Percentiles rank a stretch among this genome's conserved stretches.
Evolutionary conservation across 2,113 vertebrate genomes (phyloP).

Genomic region (Stegostoma tigrinum): DNA sequence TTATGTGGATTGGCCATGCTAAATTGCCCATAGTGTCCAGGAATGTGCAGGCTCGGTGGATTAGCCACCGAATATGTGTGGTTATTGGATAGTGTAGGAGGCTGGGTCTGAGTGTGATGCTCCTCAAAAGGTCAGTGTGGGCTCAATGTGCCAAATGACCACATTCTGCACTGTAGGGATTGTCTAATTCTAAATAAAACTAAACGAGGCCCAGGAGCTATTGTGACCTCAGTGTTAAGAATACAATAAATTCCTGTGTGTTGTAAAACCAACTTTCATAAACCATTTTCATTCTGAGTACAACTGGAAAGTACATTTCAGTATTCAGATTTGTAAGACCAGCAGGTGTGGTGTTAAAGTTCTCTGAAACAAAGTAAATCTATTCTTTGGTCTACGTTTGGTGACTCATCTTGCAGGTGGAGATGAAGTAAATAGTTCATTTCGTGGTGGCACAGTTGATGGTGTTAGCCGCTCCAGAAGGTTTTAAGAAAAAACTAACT

Average conservation of each 20-base stretch:
- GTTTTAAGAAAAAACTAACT: background rate
- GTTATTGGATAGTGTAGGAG: too few relatives aligned
- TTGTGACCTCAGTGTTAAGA: background rate
- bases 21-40: too few relatives aligned
- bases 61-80: too few relatives aligned
- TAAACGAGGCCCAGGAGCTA: background rate
- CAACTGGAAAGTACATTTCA: background rate
- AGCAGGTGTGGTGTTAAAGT: background rate
- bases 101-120: too few relatives aligned
- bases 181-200: background rate
- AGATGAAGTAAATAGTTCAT: too few relatives aligned
- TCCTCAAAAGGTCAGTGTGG: too few relatives aligned
- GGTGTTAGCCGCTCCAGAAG: background rate
- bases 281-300: background rate
- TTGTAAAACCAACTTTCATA: background rate
- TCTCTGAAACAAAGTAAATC: background rate
- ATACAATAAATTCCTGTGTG: background rate
- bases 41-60: too few relatives aligned
- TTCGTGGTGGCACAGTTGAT: background rate
- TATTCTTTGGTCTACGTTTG: background rate
- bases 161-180: too few relatives aligned
- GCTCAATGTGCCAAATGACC: too few relatives aligned
- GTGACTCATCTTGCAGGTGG: background rate
- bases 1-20: too few relatives aligned
- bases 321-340: slow-evolving; percentile 9